A percentile compares a stretch with the other conserved stretches of the same genome.
These are phyloP conservation scores for Ophion ventricosus DNA, from an alignment of 2,888 invertebrate species.

Conservation along the genomic window DNA sequence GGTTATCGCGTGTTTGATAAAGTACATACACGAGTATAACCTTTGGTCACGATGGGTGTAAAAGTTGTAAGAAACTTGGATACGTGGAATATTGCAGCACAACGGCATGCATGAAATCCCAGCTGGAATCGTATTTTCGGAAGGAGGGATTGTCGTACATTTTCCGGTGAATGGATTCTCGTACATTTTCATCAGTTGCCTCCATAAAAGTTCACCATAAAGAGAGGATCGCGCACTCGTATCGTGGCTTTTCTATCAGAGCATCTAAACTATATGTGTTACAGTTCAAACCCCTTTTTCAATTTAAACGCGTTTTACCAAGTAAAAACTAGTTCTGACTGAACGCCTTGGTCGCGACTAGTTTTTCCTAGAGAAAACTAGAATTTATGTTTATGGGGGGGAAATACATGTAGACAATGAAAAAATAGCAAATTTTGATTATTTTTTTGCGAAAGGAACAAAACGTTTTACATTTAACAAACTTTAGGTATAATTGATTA, in stretches of 20 bases:
- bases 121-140: constrained; percentile 51
- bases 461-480: too few relatives aligned
- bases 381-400: too few relatives aligned
- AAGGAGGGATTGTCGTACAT: constrained; percentile 15
- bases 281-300: too few relatives aligned
- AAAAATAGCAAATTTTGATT: too few relatives aligned
- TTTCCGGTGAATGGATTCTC: constrained; percentile 32
- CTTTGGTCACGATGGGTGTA: constrained; percentile 30
- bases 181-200: constrained; percentile 51
- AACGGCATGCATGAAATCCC: constrained; percentile 10
- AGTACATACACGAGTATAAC: constrained; percentile 54
- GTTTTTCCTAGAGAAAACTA: too few relatives aligned
- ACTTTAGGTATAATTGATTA: too few relatives aligned
- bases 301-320: too few relatives aligned
- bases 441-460: too few relatives aligned
- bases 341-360: too few relatives aligned
- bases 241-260: constrained; percentile 34
- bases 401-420: too few relatives aligned
- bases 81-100: constrained; percentile 13
- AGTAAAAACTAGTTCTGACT: too few relatives aligned
- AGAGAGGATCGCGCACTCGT: constrained; percentile 6
- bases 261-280: neutral
- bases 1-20: constrained; percentile 70
- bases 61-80: constrained; percentile 34
- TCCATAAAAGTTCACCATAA: constrained; percentile 32